Base-by-base conservation (phyloP, 2,797 vertebrate species). In the Sparus aurata region DNA sequence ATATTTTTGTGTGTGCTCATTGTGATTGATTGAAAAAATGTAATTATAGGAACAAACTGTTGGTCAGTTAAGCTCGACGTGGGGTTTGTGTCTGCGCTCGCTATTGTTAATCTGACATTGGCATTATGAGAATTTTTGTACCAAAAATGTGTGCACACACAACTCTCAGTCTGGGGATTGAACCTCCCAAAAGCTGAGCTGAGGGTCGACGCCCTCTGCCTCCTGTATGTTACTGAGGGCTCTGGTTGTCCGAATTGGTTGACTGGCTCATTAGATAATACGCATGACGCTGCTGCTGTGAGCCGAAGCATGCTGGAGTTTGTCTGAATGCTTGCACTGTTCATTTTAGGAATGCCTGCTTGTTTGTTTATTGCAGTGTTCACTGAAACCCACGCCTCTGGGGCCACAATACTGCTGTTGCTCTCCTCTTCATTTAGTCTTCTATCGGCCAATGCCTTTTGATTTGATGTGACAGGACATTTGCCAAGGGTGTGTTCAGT, bases 291-390 rank as follows among this genome's bases (percentile, higher is more conserved):
- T 76, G 85, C 87, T 76, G 85, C 87, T 68, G 69, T 89, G 88
- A 88, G 80, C 80, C 82, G 73, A 72, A 89, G 94, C 94, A 94
- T 95, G 94, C 88, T 83, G 79, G 81, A 76, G 65, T 90, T 73
- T 72, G 83, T 92, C 69, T 83, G 85, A 87, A 89, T 73, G 79
- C 73, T 82, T 59, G 38, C 75, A 43, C 78, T 61, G 64, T 82
- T 85, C 69, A 67, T 86, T 85, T 83, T 85, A 76, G 75, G 84
- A 88, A 90, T 75, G 81, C 80, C 79, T 63, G 87, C 82, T 67
- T 74, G 80, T 69, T 80, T 77, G 73, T 87, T 89, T 77, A 20
- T 78, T 77, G 85, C 85, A 65, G 83, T 68, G 72, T 61, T 80
- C 55, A 79, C 70, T 72, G 75, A 84, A 76, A 73, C 58, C 72